Conservation (phyloP, 2,797 vertebrate species). For the Ctenopoma kingsleyae region DNA sequence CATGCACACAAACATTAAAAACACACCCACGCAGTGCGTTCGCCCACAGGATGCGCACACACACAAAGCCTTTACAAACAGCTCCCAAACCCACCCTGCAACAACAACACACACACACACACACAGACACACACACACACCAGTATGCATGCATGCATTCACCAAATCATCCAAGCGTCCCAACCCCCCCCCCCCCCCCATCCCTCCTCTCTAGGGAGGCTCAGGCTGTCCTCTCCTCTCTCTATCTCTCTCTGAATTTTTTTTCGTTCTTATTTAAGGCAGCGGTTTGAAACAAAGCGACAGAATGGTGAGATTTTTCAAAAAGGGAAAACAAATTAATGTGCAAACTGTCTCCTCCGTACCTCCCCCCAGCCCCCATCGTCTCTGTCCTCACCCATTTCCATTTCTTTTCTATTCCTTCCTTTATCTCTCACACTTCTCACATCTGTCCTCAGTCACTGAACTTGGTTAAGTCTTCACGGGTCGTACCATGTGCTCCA, state of each 20-base stretch:
- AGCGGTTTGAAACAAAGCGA: constrained; percentile 54
- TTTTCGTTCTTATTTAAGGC: constrained; percentile 61
- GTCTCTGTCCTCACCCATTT: background rate
- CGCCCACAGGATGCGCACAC: constrained; percentile 23
- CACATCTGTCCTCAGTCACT: constrained; percentile 20
- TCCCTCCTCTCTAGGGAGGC: constrained; percentile 49
- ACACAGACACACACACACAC: constrained; percentile 26
- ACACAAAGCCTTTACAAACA: constrained; percentile 54
- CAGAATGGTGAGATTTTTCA: background rate
- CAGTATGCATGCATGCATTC: constrained; percentile 69
- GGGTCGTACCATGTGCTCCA: constrained; percentile 55
- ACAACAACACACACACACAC: constrained; percentile 27
- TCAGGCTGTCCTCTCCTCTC: constrained; percentile 60
- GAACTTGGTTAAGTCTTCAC: constrained; percentile 50
- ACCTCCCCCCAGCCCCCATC: background rate
- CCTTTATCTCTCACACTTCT: constrained; percentile 13
- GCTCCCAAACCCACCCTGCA: constrained; percentile 33
- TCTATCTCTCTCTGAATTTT: constrained; percentile 37
- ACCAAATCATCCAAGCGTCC: constrained; percentile 68
- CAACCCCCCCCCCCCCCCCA: constrained; percentile 16
- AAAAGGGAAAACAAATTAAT: constrained; percentile 43
- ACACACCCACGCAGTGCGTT: constrained; percentile 48
- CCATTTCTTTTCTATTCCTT: constrained; percentile 5
- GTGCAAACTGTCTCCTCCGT: constrained; percentile 64
- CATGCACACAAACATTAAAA: constrained; percentile 44